These are phyloP conservation scores for Halocynthia roretzi DNA, from an alignment of 23 tunicate genomes.

Conservation along the genomic window DNA sequence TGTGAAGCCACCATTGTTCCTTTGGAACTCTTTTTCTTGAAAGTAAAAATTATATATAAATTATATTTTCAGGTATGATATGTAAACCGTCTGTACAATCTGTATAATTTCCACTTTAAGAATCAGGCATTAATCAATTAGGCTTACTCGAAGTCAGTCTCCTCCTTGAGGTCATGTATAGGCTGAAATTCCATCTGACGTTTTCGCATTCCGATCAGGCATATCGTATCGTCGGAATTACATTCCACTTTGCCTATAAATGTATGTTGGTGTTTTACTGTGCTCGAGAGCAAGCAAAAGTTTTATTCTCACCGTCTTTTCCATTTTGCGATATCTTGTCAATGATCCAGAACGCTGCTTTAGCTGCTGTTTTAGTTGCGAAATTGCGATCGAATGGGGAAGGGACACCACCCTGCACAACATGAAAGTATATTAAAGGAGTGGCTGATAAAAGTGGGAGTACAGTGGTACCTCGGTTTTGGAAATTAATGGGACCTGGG, in stretches of 20 bases:
- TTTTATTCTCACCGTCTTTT: constrained; percentile 23
- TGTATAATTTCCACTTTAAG: no score
- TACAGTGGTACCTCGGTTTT: background rate
- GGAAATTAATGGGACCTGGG: no score
- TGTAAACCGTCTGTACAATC: background rate
- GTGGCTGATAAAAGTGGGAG: background rate
- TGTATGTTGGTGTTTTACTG: background rate
- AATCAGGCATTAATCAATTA: background rate
- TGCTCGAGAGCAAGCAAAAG: background rate
- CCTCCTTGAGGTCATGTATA: constrained; percentile 44
- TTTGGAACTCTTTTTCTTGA: constrained; percentile 68
- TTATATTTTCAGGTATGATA: background rate
- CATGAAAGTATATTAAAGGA: background rate
- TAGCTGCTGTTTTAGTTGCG: constrained; percentile 94
- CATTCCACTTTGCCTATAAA: constrained; percentile 35
- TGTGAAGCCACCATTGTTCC: constrained; percentile 96
- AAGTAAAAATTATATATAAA: background rate
- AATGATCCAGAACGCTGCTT: constrained; percentile 75
- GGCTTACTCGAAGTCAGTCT: constrained; percentile 73
- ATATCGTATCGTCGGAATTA: constrained; percentile 34
- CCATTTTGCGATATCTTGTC: constrained; percentile 36
- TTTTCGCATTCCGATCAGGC: constrained; percentile 78
- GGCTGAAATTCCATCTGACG: constrained; percentile 86
- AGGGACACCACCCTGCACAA: constrained; percentile 82
- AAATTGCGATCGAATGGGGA: constrained; percentile 95